phyloP scores from a whole-genome alignment of 1,140 invertebrate species.

The Protaetia brevitarsis region DNA sequence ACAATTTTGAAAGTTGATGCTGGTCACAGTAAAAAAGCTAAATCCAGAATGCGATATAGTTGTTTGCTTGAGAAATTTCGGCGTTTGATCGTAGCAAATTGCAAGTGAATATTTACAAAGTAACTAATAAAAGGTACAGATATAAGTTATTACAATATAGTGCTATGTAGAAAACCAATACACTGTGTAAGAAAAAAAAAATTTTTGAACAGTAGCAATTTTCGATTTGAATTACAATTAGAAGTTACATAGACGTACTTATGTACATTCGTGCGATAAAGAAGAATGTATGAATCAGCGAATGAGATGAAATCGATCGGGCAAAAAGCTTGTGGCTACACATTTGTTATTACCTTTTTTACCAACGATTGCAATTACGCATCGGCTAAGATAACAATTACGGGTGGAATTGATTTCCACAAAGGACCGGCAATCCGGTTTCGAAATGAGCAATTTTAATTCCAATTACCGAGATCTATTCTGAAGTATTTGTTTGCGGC shows the following conservation, averaged over 20 bases:
- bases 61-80: no score
- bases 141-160: no score
- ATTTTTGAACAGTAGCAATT: no score
- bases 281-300: neutral
- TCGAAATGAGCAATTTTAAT: constrained; percentile 27
- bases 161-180: no score
- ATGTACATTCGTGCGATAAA: neutral
- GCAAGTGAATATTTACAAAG: no score
- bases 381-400: constrained; percentile 27
- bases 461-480: constrained; percentile 26
- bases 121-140: no score
- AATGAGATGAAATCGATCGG: neutral
- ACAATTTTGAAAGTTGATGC: no score
- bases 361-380: constrained; percentile 9
- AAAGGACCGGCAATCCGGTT: constrained; percentile 11
- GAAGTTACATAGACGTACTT: neutral
- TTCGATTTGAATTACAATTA: no score
- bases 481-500: constrained; percentile 23
- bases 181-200: no score
- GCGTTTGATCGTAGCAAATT: no score
- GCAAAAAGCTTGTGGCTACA: neutral
- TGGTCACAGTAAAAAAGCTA: no score
- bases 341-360: neutral
- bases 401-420: constrained; percentile 24
- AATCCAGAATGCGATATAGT: no score